Conservation (phyloP, 2,888 invertebrate species). For the Amblyjoppa proteus region DNA sequence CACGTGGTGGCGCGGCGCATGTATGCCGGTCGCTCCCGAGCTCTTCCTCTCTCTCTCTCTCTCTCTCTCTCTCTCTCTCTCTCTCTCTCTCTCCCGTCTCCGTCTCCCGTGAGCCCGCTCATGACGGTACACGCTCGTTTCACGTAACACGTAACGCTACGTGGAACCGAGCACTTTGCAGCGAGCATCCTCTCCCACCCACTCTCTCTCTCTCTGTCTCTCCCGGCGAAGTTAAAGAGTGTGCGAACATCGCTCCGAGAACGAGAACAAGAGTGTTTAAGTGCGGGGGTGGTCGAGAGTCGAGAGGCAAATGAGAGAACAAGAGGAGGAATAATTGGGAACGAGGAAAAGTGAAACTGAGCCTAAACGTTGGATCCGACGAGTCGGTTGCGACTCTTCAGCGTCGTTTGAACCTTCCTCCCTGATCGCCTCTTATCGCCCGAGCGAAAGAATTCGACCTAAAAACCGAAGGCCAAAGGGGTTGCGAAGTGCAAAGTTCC, state of each 20-base stretch:
- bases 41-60: slow-evolving; percentile 25
- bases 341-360: slow-evolving; percentile 35
- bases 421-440: not conserved
- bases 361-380: not conserved
- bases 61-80: not conserved
- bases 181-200: slow-evolving; percentile 62
- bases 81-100: slow-evolving; percentile 14
- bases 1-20: slow-evolving; percentile 18
- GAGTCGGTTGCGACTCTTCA: not conserved
- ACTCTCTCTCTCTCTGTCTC: slow-evolving; percentile 10
- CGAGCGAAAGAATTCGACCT: too few species aligned
- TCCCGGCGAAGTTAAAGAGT: slow-evolving; percentile 17
- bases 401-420: not conserved
- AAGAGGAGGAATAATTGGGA: slow-evolving; percentile 51
- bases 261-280: slow-evolving; percentile 57
- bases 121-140: slow-evolving; percentile 29
- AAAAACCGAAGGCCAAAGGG: not conserved
- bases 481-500: not conserved
- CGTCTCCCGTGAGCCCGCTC: slow-evolving; percentile 7
- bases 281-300: slow-evolving; percentile 55
- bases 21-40: slow-evolving; percentile 14
- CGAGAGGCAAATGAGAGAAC: slow-evolving; percentile 46
- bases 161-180: slow-evolving; percentile 49
- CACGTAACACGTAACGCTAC: slow-evolving; percentile 23
- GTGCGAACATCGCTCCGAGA: slow-evolving; percentile 47